Base-by-base conservation (phyloP, 2,797 vertebrate species). In the Fistularia commersonii region DNA sequence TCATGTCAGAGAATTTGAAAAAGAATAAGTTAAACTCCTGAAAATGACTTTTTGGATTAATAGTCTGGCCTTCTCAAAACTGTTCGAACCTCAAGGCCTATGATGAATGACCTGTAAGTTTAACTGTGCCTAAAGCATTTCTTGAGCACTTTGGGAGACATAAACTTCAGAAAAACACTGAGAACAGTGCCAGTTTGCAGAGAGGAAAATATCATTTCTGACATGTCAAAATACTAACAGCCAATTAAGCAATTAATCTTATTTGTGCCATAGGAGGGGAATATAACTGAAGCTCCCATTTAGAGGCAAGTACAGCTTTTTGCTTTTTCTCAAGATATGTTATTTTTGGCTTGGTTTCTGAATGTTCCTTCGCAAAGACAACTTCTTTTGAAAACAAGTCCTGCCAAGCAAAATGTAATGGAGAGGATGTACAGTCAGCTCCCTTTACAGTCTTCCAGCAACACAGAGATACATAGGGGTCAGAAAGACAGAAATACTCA, bases 401-500 rank as follows among this genome's bases (percentile, higher is more conserved):
- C 11, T 5, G 81, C 79, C 84, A 87, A 83, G 71, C 79, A 81
- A 87, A 83, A 87, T 49, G 54, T 31, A 62, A 71, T 42, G 34
- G 55, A 77, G 71, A 62, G 64, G 58, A 71, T 48, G 64, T 66
- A 74, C 71, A 75, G 72, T 53, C 35, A 37, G 71, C 51, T 50
- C 51, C 48, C 39, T 64, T 73, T 41, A 74, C 53, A 74, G 62
- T 54, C 60, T 47, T 56, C 64, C 48, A 62, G 61, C 57, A 60
- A 71, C 60, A 69, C 51, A 55, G 42, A 65, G 50, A 72, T 11
- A 66, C 35, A 67, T 41, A 64, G 56, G 72, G 64, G 58, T 68
- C 64, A 57, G 54, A 48, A 39, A 46, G 47, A 48, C 46, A 34
- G 62, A 61, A 84, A 90, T 76, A 95, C 97, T 98, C 91, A 99